phyloP scores from a whole-genome alignment of 92 coral and sea anemone species.

The Actinernus sp. region DNA sequence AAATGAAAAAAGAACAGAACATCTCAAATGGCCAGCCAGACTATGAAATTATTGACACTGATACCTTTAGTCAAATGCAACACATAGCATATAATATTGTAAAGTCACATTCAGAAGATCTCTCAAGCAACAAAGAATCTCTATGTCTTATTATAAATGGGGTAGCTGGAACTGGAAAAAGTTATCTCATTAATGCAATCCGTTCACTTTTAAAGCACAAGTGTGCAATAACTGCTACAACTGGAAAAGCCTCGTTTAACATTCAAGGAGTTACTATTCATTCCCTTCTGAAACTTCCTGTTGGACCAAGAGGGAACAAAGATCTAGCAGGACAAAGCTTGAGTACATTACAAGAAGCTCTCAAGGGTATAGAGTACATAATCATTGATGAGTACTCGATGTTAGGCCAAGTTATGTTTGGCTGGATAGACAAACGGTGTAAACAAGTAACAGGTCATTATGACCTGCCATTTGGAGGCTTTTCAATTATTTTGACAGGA shows the following conservation, averaged over 20 bases:
- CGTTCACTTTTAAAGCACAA: slow-evolving; percentile 16
- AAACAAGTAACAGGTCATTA: slow-evolving; percentile 28
- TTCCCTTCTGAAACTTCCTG: slow-evolving; percentile 64
- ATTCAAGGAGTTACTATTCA: slow-evolving; percentile 47
- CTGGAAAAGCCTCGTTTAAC: slow-evolving; percentile 36
- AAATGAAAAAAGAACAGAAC: slow-evolving; percentile 18
- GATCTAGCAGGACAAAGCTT: slow-evolving; percentile 43
- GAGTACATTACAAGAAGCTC: slow-evolving; percentile 31
- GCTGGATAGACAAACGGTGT: slow-evolving; percentile 35
- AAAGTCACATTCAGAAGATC: slow-evolving; percentile 38
- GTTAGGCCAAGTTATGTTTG: slow-evolving; percentile 49
- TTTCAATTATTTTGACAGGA: slow-evolving; percentile 21
- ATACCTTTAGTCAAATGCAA: slow-evolving; percentile 58
- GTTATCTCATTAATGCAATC: slow-evolving; percentile 41
- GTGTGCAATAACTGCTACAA: slow-evolving; percentile 38
- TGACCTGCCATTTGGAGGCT: slow-evolving; percentile 41
- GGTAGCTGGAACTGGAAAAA: slow-evolving; percentile 36
- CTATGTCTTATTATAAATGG: slow-evolving; percentile 34
- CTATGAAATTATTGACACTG: slow-evolving; percentile 28
- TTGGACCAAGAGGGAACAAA: slow-evolving; percentile 45
- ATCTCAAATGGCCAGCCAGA: not conserved
- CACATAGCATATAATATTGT: slow-evolving; percentile 42
- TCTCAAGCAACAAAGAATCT: slow-evolving; percentile 30
- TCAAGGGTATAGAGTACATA: slow-evolving; percentile 40
- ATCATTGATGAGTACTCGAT: slow-evolving; percentile 55